Evolutionary conservation across 2,888 invertebrate genomes (phyloP).

Genomic region (Gonocerus acuteangulatus): DNA sequence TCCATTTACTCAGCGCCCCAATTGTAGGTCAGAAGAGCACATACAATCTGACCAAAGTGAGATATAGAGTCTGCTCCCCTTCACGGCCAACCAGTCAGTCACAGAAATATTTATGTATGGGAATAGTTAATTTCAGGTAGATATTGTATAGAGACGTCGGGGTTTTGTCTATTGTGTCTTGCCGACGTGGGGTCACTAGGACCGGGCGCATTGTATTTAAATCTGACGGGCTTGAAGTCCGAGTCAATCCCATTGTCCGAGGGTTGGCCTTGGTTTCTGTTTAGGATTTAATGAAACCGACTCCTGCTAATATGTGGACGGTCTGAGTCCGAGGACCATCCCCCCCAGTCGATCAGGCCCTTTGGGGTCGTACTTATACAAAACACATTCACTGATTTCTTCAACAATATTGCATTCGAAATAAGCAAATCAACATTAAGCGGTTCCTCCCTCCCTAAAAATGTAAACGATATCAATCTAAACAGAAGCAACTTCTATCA

Average conservation of each 20-base stretch:
- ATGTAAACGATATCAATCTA: too few relatives aligned
- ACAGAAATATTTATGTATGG: constrained; percentile 28
- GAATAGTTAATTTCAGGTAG: constrained; percentile 32
- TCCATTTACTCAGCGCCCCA: too few relatives aligned
- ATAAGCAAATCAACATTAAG: too few relatives aligned
- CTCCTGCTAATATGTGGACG: constrained; percentile 5
- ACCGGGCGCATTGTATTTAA: constrained; percentile 14
- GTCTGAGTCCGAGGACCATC: neutral
- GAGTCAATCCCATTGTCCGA: constrained; percentile 22
- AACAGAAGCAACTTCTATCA: too few relatives aligned
- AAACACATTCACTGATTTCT: too few relatives aligned
- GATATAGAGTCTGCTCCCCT: neutral
- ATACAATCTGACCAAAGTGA: too few relatives aligned
- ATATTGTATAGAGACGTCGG: constrained; percentile 32
- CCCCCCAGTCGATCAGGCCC: neutral
- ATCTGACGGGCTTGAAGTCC: constrained; percentile 12
- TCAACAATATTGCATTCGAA: too few relatives aligned
- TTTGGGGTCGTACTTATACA: neutral
- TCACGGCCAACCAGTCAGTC: constrained; percentile 1
- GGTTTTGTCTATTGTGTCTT: constrained; percentile 32
- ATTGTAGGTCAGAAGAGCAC: too few relatives aligned
- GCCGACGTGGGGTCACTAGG: neutral
- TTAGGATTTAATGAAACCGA: constrained; percentile 19
- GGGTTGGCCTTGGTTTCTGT: neutral
- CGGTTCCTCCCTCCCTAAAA: too few relatives aligned